Conservation (phyloP, 2,888 invertebrate genomes). For the Pammene aurita region DNA sequence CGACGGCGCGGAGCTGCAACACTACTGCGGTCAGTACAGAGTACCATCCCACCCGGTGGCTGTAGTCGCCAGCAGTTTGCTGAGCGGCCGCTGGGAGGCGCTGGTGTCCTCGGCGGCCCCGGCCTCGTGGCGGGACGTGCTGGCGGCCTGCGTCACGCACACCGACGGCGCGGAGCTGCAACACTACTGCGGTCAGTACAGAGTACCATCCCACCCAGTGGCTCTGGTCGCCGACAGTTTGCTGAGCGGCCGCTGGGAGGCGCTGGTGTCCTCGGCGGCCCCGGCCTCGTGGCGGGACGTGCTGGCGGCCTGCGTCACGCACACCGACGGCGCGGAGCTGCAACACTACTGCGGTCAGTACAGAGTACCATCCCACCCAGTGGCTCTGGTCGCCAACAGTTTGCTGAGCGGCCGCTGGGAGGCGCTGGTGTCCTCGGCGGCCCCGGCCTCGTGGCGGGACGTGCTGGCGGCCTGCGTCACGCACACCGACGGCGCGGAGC, state of each 20-base stretch:
- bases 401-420: conserved; percentile 86
- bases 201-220: conserved; percentile 85
- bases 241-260: conserved; percentile 83
- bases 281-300: conserved; percentile 93
- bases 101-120: conserved; percentile 90
- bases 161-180: conserved; percentile 88
- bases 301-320: conserved; percentile 91
- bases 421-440: conserved; percentile 87
- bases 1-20: conserved; percentile 86
- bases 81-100: conserved; percentile 81
- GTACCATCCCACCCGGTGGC: conserved; percentile 86
- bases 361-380: conserved; percentile 86
- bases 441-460: conserved; percentile 93
- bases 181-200: conserved; percentile 90
- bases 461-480: conserved; percentile 92
- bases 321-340: conserved; percentile 88
- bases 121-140: conserved; percentile 92
- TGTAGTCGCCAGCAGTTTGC: conserved; percentile 89
- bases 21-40: conserved; percentile 91
- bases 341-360: conserved; percentile 89
- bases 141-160: conserved; percentile 93
- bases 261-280: conserved; percentile 88
- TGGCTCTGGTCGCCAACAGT: conserved; percentile 89
- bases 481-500: conserved; percentile 89
- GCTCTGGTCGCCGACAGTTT: conserved; percentile 90